Conservation (phyloP, 2,888 invertebrate species). For the Notocelia uddmanniana region DNA sequence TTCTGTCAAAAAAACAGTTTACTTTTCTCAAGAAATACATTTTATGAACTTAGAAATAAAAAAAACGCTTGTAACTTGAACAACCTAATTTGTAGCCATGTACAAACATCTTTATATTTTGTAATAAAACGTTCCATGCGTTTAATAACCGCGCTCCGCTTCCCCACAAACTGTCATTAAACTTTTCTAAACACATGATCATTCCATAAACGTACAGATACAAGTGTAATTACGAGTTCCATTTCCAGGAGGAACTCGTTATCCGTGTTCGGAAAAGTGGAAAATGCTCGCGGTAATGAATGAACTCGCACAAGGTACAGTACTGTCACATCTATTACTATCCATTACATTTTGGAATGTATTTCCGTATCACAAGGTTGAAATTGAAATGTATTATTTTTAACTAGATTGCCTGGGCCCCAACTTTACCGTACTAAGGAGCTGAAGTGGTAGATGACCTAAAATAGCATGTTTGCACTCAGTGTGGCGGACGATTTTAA, state of each 20-base stretch:
- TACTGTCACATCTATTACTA: background rate
- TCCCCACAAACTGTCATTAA: slow-evolving; percentile 18
- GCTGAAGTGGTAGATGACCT: slow-evolving; percentile 6
- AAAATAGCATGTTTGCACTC: background rate
- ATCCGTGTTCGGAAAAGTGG: slow-evolving; percentile 43
- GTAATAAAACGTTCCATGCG: background rate
- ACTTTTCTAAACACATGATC: slow-evolving; percentile 36
- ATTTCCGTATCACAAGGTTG: background rate
- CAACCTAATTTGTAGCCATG: background rate
- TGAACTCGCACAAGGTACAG: slow-evolving; percentile 28
- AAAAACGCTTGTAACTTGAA: too few relatives aligned
- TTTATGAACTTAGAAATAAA: too few relatives aligned
- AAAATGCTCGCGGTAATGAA: slow-evolving; percentile 41
- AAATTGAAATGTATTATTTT: background rate
- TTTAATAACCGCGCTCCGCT: background rate
- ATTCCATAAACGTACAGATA: slow-evolving; percentile 36
- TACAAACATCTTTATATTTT: background rate
- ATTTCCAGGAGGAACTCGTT: slow-evolving; percentile 38
- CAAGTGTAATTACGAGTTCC: slow-evolving; percentile 34
- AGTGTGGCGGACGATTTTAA: background rate
- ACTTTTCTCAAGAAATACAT: too few relatives aligned
- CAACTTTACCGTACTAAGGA: background rate
- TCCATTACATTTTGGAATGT: background rate
- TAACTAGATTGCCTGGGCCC: background rate
- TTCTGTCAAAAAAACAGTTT: too few relatives aligned